Evolutionary conservation across 1,140 invertebrate species (phyloP).

Genomic region (Pogonomyrmex barbatus): DNA sequence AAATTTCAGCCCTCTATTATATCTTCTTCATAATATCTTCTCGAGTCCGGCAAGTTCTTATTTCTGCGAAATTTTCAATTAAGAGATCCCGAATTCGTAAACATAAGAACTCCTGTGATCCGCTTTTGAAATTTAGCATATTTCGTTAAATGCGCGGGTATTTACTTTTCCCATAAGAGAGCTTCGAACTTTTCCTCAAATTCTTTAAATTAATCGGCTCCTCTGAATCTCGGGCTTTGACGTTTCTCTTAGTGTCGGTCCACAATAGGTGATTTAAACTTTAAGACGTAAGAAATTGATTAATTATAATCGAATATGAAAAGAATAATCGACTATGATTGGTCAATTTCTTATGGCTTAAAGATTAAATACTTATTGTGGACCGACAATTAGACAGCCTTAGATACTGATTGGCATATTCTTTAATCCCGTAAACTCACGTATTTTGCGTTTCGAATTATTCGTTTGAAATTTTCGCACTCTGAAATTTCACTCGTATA

Average conservation of each 20-base stretch:
- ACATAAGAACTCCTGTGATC: neutral
- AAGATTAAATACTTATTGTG: no score
- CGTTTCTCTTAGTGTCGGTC: neutral
- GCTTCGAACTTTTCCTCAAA: neutral
- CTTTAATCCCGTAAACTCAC: neutral
- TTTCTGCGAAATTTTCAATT: neutral
- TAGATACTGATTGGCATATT: neutral
- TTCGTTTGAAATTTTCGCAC: conserved; percentile 15
- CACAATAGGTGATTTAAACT: no score
- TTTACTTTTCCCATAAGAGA: neutral
- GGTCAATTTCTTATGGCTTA: no score
- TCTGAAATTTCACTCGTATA: conserved; percentile 26
- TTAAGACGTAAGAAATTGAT: no score
- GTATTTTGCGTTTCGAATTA: conserved; percentile 18
- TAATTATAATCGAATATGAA: no score
- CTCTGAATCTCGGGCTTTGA: neutral
- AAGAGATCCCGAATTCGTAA: neutral
- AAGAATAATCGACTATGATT: no score
- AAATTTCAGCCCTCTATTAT: conserved; percentile 8
- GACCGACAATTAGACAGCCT: neutral
- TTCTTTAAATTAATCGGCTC: conserved; percentile 5
- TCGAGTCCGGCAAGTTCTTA: neutral
- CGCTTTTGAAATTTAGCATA: neutral
- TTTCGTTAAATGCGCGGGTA: neutral
- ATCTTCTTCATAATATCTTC: neutral